Conservation (phyloP, 1,140 invertebrate species). For the Hirudo medicinalis region DNA sequence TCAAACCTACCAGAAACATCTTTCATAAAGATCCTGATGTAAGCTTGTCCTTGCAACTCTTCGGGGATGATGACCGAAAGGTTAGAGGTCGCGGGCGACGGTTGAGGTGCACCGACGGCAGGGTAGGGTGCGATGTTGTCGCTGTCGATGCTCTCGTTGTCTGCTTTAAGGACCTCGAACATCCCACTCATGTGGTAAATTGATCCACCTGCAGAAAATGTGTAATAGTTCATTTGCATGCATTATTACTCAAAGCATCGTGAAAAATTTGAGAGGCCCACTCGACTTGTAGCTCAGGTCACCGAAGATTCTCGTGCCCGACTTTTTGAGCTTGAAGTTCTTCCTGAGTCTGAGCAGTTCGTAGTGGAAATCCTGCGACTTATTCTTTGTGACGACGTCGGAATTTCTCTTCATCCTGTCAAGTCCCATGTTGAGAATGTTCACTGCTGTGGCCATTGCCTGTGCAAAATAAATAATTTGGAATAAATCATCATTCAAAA, state of each 20-base stretch:
- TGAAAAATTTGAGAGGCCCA: slow-evolving; percentile 26
- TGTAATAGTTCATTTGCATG: background rate
- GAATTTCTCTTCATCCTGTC: slow-evolving; percentile 69
- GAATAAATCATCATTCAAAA: too few species aligned
- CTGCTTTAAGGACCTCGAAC: slow-evolving; percentile 90
- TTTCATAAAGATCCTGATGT: slow-evolving; percentile 87
- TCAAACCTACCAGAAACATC: slow-evolving; percentile 42
- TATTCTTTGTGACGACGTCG: slow-evolving; percentile 55
- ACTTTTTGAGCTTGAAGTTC: slow-evolving; percentile 88
- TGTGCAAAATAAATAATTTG: too few species aligned
- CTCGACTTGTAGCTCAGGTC: slow-evolving; percentile 84
- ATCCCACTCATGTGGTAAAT: slow-evolving; percentile 82
- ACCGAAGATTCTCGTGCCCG: slow-evolving; percentile 83
- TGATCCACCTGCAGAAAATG: slow-evolving; percentile 51
- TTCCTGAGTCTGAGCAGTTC: slow-evolving; percentile 75
- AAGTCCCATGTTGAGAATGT: slow-evolving; percentile 66
- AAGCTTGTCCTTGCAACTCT: slow-evolving; percentile 84
- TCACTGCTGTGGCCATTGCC: slow-evolving; percentile 65
- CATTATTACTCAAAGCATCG: background rate
- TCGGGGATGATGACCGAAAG: slow-evolving; percentile 77
- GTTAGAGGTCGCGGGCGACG: slow-evolving; percentile 51
- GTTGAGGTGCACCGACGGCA: slow-evolving; percentile 30
- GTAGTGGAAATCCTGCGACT: slow-evolving; percentile 69
- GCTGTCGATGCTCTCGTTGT: slow-evolving; percentile 34
- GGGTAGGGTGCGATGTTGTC: slow-evolving; percentile 46